Evolutionary conservation across 2,113 vertebrate species (phyloP).

Genomic region (Pituophis catenifer): DNA sequence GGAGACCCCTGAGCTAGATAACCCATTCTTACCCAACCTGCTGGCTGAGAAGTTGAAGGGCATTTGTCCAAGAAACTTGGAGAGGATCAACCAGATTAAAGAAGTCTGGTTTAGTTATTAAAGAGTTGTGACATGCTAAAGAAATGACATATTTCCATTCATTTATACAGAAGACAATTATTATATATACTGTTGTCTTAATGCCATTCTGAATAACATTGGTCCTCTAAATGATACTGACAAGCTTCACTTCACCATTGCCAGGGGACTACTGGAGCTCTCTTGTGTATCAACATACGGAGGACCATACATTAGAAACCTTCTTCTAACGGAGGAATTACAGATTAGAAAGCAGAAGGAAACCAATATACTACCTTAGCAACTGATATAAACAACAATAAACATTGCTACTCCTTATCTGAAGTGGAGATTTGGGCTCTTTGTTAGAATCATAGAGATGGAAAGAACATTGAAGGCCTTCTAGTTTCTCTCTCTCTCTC

Average conservation of each 20-base stretch:
- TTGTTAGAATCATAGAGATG: not conserved
- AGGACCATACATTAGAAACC: not conserved
- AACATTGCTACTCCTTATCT: not conserved
- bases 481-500: no score
- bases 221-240: not conserved
- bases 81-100: not conserved
- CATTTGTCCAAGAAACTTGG: not conserved
- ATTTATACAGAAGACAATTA: not conserved
- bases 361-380: not conserved
- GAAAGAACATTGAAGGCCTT: no score
- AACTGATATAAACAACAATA: not conserved
- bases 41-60: not conserved
- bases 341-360: not conserved
- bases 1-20: not conserved
- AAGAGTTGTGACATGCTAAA: not conserved
- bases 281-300: not conserved
- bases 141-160: not conserved
- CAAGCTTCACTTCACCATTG: not conserved
- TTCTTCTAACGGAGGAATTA: not conserved
- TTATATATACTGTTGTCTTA: not conserved
- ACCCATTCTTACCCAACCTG: not conserved
- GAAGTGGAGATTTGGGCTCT: not conserved
- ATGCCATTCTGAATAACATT: not conserved
- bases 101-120: not conserved
- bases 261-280: not conserved